A percentile compares a stretch with the other conserved stretches of the same genome.
Conservation (phyloP, 2,888 invertebrate genomes). For the Plutella xylostella region DNA sequence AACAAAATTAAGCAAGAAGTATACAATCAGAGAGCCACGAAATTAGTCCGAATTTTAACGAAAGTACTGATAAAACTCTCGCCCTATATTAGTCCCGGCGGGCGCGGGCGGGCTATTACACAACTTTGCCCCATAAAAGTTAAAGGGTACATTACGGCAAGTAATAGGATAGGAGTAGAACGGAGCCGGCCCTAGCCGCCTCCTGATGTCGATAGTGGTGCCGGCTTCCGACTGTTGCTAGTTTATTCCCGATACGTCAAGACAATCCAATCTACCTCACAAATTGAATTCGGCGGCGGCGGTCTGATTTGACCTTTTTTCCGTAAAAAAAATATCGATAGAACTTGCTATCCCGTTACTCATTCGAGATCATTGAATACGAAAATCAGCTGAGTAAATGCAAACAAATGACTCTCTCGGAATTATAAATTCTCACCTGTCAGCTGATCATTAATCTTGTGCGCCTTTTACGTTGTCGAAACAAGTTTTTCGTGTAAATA, state of each 20-base stretch:
- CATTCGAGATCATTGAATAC: neutral
- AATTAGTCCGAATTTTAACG: slow-evolving; percentile 48
- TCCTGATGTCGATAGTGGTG: too few species aligned
- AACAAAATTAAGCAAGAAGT: neutral
- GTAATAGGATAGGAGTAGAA: slow-evolving; percentile 58
- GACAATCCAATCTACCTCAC: slow-evolving; percentile 1
- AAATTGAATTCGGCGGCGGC: too few species aligned
- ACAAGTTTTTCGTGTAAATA: too few species aligned
- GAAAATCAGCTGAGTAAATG: neutral
- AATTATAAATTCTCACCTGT: neutral
- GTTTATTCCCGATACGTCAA: slow-evolving; percentile 2
- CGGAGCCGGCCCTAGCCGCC: slow-evolving; percentile 10
- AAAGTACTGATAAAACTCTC: slow-evolving; percentile 53
- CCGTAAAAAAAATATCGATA: too few species aligned
- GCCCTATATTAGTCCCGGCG: slow-evolving; percentile 53
- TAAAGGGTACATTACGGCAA: slow-evolving; percentile 64
- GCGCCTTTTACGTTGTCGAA: too few species aligned
- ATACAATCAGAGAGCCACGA: slow-evolving; percentile 24
- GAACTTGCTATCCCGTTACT: too few species aligned
- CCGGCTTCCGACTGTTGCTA: neutral
- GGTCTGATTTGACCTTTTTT: slow-evolving; percentile 1
- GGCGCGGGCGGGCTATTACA: slow-evolving; percentile 37
- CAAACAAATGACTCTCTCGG: neutral
- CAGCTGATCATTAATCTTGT: neutral
- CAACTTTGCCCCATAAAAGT: slow-evolving; percentile 64